Evolutionary conservation across 2,888 invertebrate genomes (phyloP).

Genomic region (Erpobdella octoculata): DNA sequence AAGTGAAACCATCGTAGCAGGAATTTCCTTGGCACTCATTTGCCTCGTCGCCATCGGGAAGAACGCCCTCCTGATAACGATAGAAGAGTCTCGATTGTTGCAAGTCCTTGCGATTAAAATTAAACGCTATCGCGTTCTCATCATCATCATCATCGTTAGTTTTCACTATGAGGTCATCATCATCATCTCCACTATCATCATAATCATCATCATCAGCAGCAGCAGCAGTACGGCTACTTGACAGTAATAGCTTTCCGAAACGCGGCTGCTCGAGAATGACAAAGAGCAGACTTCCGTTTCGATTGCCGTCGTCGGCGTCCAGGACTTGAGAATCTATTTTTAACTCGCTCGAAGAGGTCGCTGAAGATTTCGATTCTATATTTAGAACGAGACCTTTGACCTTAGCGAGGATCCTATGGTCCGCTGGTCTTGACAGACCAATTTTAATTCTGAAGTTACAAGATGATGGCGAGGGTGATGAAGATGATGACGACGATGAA

Average conservation of each 20-base stretch:
- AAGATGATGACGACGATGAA: background rate
- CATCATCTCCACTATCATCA: constrained; percentile 7
- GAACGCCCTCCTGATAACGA: background rate
- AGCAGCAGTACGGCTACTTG: background rate
- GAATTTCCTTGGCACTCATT: too few relatives aligned
- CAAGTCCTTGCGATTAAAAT: background rate
- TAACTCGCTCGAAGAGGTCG: background rate
- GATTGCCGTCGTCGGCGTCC: background rate
- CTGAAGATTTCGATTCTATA: background rate
- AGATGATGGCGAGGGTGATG: background rate
- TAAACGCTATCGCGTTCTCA: constrained; percentile 23
- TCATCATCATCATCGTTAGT: constrained; percentile 34
- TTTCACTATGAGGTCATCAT: too few relatives aligned
- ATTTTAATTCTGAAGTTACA: background rate
- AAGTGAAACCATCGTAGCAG: background rate
- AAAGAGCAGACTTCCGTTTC: background rate
- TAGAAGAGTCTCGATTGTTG: background rate
- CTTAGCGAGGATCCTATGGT: background rate
- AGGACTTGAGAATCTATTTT: background rate
- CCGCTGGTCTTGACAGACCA: background rate
- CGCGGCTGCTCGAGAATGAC: background rate
- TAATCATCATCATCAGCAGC: constrained; percentile 5
- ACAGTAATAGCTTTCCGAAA: background rate
- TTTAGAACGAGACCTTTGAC: background rate
- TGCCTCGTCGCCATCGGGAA: too few relatives aligned